Conservation (phyloP, 1,140 invertebrate species). For the Samia ricini region DNA sequence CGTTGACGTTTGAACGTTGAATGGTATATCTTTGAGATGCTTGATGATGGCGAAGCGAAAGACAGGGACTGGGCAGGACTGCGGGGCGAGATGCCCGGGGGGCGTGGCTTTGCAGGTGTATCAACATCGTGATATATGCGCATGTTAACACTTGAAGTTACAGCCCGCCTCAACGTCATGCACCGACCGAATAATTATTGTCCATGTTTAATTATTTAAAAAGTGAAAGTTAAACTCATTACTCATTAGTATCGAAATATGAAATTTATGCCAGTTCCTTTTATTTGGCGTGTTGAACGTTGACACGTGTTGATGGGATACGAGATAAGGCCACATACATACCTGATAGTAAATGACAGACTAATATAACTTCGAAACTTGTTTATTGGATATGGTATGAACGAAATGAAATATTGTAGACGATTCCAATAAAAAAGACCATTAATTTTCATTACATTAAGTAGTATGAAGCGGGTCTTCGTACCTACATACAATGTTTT, state of each 20-base stretch:
- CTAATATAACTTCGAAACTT: constrained; percentile 38
- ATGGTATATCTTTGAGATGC: constrained; percentile 37
- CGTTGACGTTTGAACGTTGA: constrained; percentile 51
- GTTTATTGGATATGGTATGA: neutral
- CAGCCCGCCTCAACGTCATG: constrained; percentile 70
- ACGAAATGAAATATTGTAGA: constrained; percentile 7
- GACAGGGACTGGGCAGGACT: constrained; percentile 27
- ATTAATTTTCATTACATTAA: constrained; percentile 4
- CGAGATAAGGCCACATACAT: constrained; percentile 30
- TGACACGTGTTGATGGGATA: constrained; percentile 24
- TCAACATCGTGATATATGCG: constrained; percentile 64
- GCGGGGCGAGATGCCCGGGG: constrained; percentile 33
- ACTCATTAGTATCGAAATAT: constrained; percentile 19
- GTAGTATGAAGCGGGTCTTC: neutral
- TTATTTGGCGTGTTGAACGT: constrained; percentile 1
- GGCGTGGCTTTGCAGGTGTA: constrained; percentile 69
- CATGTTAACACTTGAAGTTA: constrained; percentile 54
- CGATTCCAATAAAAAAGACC: neutral
- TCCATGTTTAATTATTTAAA: constrained; percentile 41
- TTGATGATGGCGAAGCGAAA: constrained; percentile 52
- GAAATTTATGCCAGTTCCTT: constrained; percentile 14
- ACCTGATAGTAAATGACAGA: constrained; percentile 40
- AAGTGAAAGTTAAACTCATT: constrained; percentile 36
- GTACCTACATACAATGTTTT: neutral
- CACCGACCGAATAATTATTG: constrained; percentile 33